Evolutionary conservation across 2,888 invertebrate genomes (phyloP).

Genomic region (Conops quadrifasciatus): DNA sequence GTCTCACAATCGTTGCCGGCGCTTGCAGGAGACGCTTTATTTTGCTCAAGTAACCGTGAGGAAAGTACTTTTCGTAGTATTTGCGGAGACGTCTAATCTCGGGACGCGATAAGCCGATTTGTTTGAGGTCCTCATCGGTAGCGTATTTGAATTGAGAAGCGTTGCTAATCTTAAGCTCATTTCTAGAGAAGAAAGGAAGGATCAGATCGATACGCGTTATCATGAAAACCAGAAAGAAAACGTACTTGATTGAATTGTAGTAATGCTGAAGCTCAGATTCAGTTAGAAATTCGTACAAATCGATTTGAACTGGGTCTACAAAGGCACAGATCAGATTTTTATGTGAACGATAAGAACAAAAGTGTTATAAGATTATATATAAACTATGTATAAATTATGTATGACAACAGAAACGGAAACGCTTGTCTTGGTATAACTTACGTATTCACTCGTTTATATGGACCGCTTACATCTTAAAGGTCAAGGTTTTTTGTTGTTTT

Average conservation of each 20-base stretch:
- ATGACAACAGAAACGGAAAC: too few species aligned
- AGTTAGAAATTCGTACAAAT: constrained; percentile 88
- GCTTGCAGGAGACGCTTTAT: constrained; percentile 82
- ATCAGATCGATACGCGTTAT: background rate
- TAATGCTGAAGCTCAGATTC: constrained; percentile 96
- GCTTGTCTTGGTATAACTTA: too few species aligned
- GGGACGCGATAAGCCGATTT: constrained; percentile 93
- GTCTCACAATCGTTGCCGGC: constrained; percentile 59
- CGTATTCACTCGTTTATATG: too few species aligned
- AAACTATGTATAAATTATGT: too few species aligned
- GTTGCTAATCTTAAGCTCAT: constrained; percentile 88
- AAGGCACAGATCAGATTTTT: constrained; percentile 40
- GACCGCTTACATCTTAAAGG: too few species aligned
- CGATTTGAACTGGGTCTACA: constrained; percentile 66
- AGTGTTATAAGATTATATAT: background rate
- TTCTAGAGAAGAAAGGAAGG: constrained; percentile 66
- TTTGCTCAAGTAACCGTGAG: constrained; percentile 91
- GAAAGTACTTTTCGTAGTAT: constrained; percentile 92
- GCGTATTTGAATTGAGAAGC: constrained; percentile 93
- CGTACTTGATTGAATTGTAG: constrained; percentile 79
- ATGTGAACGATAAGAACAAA: background rate
- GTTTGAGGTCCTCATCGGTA: constrained; percentile 87
- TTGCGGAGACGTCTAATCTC: constrained; percentile 95
- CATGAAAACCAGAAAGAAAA: constrained; percentile 8
- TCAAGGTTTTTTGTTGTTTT: too few species aligned